Evolutionary conservation across 2,888 invertebrate species (phyloP).

Genomic region (Fragum sueziense): DNA sequence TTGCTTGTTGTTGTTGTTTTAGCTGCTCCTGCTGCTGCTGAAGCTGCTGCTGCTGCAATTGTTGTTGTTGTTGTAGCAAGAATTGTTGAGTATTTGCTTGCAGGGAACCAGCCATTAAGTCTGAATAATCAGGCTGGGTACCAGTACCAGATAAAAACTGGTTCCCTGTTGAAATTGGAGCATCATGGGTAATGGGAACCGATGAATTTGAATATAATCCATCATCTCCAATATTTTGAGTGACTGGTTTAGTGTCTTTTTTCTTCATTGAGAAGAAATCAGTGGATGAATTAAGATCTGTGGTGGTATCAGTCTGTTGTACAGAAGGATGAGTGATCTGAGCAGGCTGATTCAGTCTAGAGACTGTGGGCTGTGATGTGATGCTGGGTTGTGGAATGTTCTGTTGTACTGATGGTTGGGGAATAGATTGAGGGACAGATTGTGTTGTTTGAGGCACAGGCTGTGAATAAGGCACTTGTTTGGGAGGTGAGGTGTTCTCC

Average conservation of each 20-base stretch:
- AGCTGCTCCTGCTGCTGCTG: slow-evolving; percentile 59
- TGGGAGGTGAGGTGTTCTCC: not conserved
- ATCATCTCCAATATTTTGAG: not conserved
- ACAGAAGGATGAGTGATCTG: slow-evolving; percentile 1
- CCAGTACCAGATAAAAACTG: slow-evolving; percentile 38
- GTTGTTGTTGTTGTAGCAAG: slow-evolving; percentile 54
- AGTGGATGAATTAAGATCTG: slow-evolving; percentile 60
- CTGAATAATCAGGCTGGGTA: slow-evolving; percentile 36
- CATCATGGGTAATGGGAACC: not conserved
- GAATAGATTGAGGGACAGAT: not conserved
- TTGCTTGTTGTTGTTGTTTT: slow-evolving; percentile 49
- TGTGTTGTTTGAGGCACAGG: slow-evolving; percentile 8
- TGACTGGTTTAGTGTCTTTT: slow-evolving; percentile 39
- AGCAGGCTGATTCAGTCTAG: not conserved
- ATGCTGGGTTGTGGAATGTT: not conserved
- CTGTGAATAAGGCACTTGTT: slow-evolving; percentile 6
- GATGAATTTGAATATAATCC: not conserved
- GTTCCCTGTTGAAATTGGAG: slow-evolving; percentile 21
- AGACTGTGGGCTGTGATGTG: not conserved
- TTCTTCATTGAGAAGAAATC: slow-evolving; percentile 65
- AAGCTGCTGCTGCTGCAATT: slow-evolving; percentile 55
- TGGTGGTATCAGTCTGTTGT: slow-evolving; percentile 46
- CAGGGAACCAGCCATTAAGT: slow-evolving; percentile 39
- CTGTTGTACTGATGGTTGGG: not conserved
- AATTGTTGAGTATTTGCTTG: slow-evolving; percentile 35